Evolutionary conservation across 1,140 invertebrate species (phyloP).

Genomic region (Bombus confusus): DNA sequence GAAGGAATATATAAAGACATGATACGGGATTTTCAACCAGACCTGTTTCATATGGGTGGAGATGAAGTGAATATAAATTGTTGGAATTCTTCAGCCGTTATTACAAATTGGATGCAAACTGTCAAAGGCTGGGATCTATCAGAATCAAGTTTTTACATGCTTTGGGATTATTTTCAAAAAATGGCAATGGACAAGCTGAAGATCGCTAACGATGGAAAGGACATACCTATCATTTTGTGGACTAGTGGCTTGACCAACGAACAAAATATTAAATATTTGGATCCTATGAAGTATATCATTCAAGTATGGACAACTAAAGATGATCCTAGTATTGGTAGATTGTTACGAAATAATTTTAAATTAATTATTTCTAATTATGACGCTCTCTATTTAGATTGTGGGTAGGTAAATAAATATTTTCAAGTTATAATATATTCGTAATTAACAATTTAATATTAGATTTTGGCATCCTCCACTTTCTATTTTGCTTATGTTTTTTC

Average conservation of each 20-base stretch:
- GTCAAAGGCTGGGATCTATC: slow-evolving; percentile 84
- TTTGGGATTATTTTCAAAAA: slow-evolving; percentile 91
- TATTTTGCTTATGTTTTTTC: slow-evolving; percentile 32
- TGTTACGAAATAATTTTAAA: slow-evolving; percentile 87
- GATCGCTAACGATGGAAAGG: slow-evolving; percentile 82
- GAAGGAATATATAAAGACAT: slow-evolving; percentile 88
- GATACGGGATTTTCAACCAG: slow-evolving; percentile 86
- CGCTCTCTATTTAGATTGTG: slow-evolving; percentile 92
- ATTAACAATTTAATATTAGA: not conserved
- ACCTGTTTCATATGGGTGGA: slow-evolving; percentile 95
- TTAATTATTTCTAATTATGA: slow-evolving; percentile 94
- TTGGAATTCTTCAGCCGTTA: slow-evolving; percentile 88
- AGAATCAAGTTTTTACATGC: slow-evolving; percentile 86
- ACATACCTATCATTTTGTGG: slow-evolving; percentile 89
- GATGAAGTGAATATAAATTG: slow-evolving; percentile 91
- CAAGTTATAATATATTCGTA: not conserved
- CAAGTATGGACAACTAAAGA: slow-evolving; percentile 90
- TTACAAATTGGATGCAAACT: slow-evolving; percentile 87
- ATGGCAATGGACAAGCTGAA: slow-evolving; percentile 83
- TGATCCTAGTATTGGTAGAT: slow-evolving; percentile 85
- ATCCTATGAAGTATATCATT: slow-evolving; percentile 90
- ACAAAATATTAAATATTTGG: slow-evolving; percentile 86
- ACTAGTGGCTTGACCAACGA: slow-evolving; percentile 90
- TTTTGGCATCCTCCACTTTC: not conserved
- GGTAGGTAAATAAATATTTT: slow-evolving; percentile 79